Percentiles rank a stretch among this genome's conserved stretches.
Conservation (phyloP, 2,113 vertebrate species). For the Choloepus hoffmanni region DNA sequence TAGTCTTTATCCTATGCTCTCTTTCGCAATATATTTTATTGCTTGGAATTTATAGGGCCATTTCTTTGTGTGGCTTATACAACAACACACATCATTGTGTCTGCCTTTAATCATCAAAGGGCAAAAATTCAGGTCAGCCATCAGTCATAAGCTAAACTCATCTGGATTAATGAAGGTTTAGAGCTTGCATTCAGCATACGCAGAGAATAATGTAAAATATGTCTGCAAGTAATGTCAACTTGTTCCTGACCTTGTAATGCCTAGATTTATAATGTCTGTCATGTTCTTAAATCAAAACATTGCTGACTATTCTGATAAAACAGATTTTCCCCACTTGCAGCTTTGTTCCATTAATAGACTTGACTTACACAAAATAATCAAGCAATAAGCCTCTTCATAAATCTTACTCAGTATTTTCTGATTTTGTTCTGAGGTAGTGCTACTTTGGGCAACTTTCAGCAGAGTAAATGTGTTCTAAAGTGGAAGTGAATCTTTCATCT, state of each 20-base stretch:
- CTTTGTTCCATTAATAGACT: conserved; percentile 57
- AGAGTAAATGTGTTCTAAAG: background rate
- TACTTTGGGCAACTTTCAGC: background rate
- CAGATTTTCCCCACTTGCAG: conserved; percentile 60
- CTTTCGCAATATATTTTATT: conserved; percentile 60
- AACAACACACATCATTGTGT: conserved; percentile 15
- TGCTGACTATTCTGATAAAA: conserved; percentile 70
- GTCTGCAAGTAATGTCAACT: conserved; percentile 73
- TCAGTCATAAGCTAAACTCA: conserved; percentile 64
- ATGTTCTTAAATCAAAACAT: conserved; percentile 79
- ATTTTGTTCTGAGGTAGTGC: background rate
- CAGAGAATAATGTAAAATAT: conserved; percentile 59
- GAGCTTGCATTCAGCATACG: conserved; percentile 66
- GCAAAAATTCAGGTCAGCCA: conserved; percentile 64
- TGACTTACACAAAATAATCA: conserved; percentile 74
- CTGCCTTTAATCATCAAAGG: conserved; percentile 71
- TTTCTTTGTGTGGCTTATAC: conserved; percentile 49
- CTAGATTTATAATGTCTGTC: conserved; percentile 78
- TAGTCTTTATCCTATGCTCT: background rate
- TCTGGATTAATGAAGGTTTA: conserved; percentile 72
- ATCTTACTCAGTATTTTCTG: background rate
- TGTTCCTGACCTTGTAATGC: conserved; percentile 69
- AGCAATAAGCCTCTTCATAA: conserved; percentile 54
- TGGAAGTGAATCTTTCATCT: background rate
- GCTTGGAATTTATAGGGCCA: conserved; percentile 60